Conservation (phyloP, 2,888 invertebrate genomes). For the Microdon myrmicae region DNA sequence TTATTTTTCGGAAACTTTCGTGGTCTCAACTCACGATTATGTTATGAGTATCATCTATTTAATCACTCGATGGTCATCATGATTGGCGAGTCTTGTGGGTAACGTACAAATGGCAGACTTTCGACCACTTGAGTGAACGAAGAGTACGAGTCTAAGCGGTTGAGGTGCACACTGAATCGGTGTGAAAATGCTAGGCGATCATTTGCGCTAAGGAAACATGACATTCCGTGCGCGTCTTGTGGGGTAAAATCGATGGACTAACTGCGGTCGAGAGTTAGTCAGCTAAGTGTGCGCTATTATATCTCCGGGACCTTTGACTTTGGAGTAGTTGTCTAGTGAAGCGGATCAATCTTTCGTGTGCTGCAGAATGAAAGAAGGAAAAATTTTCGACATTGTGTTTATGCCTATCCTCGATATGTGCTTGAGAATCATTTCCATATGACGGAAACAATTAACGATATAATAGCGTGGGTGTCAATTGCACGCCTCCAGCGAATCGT, state of each 20-base stretch:
- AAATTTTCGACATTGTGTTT: constrained; percentile 9
- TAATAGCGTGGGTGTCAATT: constrained; percentile 40
- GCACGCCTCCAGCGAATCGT: constrained; percentile 31
- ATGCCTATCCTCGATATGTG: constrained; percentile 16
- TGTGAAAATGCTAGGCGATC: constrained; percentile 47
- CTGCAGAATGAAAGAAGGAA: constrained; percentile 7
- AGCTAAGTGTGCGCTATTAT: constrained; percentile 36
- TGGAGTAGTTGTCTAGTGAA: constrained; percentile 33
- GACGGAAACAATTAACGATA: constrained; percentile 46
- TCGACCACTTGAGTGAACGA: neutral
- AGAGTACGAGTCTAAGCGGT: constrained; percentile 12
- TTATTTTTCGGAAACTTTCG: constrained; percentile 21
- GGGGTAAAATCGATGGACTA: constrained; percentile 16
- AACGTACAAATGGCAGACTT: neutral
- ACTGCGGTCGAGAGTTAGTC: constrained; percentile 25
- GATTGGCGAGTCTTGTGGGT: constrained; percentile 14
- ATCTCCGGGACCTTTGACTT: constrained; percentile 42
- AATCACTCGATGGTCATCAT: constrained; percentile 51
- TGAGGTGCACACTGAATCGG: constrained; percentile 17
- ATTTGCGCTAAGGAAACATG: constrained; percentile 30
- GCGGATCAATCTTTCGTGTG: constrained; percentile 28
- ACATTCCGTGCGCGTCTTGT: constrained; percentile 22
- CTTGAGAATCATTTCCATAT: constrained; percentile 39
- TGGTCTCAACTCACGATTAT: constrained; percentile 46
- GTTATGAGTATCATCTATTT: constrained; percentile 50